phyloP scores from a whole-genome alignment of 2,888 invertebrate species.

The Horisme vitalbata region DNA sequence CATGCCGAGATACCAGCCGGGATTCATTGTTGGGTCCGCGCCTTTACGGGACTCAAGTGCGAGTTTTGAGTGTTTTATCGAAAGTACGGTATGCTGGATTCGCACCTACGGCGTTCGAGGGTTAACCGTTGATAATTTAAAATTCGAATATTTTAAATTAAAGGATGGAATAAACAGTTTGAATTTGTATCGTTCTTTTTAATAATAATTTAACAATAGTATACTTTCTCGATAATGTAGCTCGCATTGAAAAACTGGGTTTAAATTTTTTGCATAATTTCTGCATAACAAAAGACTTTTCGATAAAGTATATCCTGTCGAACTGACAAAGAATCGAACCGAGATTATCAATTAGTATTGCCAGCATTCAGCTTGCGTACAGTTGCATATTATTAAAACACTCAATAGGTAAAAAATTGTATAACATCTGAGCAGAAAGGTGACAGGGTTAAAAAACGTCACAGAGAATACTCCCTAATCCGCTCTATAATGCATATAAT shows the following conservation, averaged over 20 bases:
- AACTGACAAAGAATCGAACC: slow-evolving; percentile 42
- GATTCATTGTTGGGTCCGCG: slow-evolving; percentile 60
- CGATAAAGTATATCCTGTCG: slow-evolving; percentile 45
- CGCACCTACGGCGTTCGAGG: slow-evolving; percentile 73
- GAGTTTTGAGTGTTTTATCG: slow-evolving; percentile 58
- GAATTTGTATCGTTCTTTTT: slow-evolving; percentile 14
- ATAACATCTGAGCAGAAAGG: slow-evolving; percentile 74
- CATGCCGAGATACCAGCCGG: slow-evolving; percentile 72
- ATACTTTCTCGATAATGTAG: no score
- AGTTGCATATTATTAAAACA: slow-evolving; percentile 72
- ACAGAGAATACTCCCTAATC: slow-evolving; percentile 76
- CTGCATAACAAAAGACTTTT: slow-evolving; percentile 41
- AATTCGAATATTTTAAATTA: slow-evolving; percentile 16
- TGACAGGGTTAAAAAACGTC: slow-evolving; percentile 75
- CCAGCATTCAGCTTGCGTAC: slow-evolving; percentile 59
- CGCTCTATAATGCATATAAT: slow-evolving; percentile 81
- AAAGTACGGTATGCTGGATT: slow-evolving; percentile 62
- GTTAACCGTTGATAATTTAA: slow-evolving; percentile 59
- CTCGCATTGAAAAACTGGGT: not conserved
- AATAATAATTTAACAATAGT: no score
- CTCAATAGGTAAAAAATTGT: slow-evolving; percentile 55
- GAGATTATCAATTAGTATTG: slow-evolving; percentile 64
- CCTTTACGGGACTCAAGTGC: slow-evolving; percentile 45
- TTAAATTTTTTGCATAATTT: slow-evolving; percentile 28
- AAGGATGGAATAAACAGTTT: slow-evolving; percentile 2